A percentile compares a stretch with the other conserved stretches of the same genome.
Evolutionary conservation across 2,113 vertebrate genomes (phyloP).

Genomic region (Rhineura floridana): DNA sequence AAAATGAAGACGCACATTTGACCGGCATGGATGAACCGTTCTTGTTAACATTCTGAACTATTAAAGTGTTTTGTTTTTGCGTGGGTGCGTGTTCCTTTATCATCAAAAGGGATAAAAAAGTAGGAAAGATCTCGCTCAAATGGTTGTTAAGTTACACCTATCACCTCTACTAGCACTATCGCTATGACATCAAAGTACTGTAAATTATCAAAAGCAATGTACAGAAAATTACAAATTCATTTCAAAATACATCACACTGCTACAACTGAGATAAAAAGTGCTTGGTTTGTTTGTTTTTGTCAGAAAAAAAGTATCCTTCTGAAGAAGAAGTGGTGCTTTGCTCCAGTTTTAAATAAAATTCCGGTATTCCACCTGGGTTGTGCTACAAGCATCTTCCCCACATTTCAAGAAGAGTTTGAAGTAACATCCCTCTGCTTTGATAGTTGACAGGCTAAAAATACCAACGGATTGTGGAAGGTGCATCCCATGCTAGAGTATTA

Average conservation of each 20-base stretch:
- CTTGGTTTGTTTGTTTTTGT: constrained; percentile 64
- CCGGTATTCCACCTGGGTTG: constrained; percentile 57
- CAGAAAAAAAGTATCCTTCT: constrained; percentile 79
- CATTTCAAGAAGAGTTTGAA: constrained; percentile 52
- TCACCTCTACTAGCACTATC: constrained; percentile 93
- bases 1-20: constrained; percentile 41
- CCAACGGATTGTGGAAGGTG: constrained; percentile 45
- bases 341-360: constrained; percentile 51
- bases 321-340: constrained; percentile 68
- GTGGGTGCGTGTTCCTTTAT: constrained; percentile 25
- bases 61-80: constrained; percentile 50
- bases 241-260: constrained; percentile 97
- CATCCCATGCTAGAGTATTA: background rate
- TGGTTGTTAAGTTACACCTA: constrained; percentile 84
- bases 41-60: constrained; percentile 63
- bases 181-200: constrained; percentile 95
- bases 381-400: constrained; percentile 58
- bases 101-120: constrained; percentile 92
- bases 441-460: constrained; percentile 53
- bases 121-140: constrained; percentile 94
- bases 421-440: constrained; percentile 52
- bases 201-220: constrained; percentile 96
- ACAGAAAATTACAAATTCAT: constrained; percentile 96
- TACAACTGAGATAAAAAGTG: constrained; percentile 86
- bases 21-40: constrained; percentile 52